A percentile compares a stretch with the other conserved stretches of the same genome.
phyloP scores from a whole-genome alignment of 2,797 vertebrate species.

The Mergus octosetaceus region DNA sequence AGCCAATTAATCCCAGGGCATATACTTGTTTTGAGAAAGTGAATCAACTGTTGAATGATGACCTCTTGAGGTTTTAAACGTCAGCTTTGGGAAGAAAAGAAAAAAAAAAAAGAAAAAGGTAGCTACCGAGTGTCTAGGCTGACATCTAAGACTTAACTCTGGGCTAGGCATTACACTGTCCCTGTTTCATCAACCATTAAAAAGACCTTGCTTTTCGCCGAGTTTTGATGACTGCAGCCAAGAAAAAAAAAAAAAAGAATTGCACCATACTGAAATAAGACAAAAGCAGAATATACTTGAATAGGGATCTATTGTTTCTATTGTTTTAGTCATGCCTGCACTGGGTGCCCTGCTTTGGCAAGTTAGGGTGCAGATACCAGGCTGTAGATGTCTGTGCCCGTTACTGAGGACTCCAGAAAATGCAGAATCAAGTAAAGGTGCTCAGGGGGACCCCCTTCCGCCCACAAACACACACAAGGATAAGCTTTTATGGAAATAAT shows the following conservation, averaged over 20 bases:
- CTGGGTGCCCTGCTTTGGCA: not conserved
- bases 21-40: not conserved
- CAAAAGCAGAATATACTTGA: not conserved
- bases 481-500: not conserved
- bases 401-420: not conserved
- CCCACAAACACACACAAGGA: not conserved
- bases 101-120: not conserved
- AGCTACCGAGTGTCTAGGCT: not conserved
- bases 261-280: not conserved
- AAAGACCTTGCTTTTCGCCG: not conserved
- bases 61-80: constrained; percentile 6
- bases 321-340: not conserved
- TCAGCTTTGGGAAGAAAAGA: not conserved
- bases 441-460: not conserved
- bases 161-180: not conserved
- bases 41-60: not conserved
- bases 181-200: not conserved
- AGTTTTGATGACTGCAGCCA: not conserved
- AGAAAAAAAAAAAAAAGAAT: not conserved
- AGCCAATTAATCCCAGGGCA: constrained; percentile 20
- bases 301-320: no score
- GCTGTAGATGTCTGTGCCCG: not conserved
- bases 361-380: not conserved
- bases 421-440: not conserved
- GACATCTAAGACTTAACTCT: not conserved